Conservation (phyloP, 1,140 invertebrate genomes). For the Onthophagus taurus region DNA sequence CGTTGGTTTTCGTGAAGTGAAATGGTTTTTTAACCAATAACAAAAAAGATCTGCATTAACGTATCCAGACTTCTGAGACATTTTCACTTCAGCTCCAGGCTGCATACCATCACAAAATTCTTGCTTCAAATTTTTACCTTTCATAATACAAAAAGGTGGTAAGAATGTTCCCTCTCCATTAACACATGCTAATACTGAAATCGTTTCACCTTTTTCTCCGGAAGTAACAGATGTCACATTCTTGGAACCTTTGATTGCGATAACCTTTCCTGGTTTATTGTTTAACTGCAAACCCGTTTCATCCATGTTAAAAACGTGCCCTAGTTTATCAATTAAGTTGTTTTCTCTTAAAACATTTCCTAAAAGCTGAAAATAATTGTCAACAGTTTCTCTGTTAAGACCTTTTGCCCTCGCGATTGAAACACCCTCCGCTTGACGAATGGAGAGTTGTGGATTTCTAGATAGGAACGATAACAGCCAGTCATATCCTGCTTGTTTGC, state of each 20-base stretch:
- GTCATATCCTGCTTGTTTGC: slow-evolving; percentile 14
- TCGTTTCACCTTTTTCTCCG: slow-evolving; percentile 33
- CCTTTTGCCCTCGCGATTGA: slow-evolving; percentile 3
- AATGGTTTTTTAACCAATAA: slow-evolving; percentile 26
- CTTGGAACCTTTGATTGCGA: slow-evolving; percentile 29
- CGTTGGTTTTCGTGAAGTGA: slow-evolving; percentile 30
- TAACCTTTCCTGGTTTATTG: slow-evolving; percentile 27
- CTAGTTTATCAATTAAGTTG: slow-evolving; percentile 19
- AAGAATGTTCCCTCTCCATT: slow-evolving; percentile 28
- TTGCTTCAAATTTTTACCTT: too few species aligned
- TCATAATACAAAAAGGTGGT: slow-evolving; percentile 28
- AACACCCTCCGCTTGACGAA: slow-evolving; percentile 17
- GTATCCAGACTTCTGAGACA: slow-evolving; percentile 25
- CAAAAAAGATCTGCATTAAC: slow-evolving; percentile 24
- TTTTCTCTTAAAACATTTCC: slow-evolving; percentile 1
- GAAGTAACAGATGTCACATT: slow-evolving; percentile 25
- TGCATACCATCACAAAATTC: slow-evolving; percentile 15
- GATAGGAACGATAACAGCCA: slow-evolving; percentile 17
- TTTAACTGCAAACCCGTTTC: slow-evolving; percentile 32
- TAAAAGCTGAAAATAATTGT: slow-evolving; percentile 5
- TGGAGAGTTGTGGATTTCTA: slow-evolving; percentile 19
- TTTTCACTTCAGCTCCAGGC: slow-evolving; percentile 21
- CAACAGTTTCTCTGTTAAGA: neutral
- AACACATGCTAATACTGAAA: slow-evolving; percentile 28
- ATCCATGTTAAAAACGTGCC: slow-evolving; percentile 33